Conservation (phyloP, 2,113 vertebrate species). For the Naja naja region DNA sequence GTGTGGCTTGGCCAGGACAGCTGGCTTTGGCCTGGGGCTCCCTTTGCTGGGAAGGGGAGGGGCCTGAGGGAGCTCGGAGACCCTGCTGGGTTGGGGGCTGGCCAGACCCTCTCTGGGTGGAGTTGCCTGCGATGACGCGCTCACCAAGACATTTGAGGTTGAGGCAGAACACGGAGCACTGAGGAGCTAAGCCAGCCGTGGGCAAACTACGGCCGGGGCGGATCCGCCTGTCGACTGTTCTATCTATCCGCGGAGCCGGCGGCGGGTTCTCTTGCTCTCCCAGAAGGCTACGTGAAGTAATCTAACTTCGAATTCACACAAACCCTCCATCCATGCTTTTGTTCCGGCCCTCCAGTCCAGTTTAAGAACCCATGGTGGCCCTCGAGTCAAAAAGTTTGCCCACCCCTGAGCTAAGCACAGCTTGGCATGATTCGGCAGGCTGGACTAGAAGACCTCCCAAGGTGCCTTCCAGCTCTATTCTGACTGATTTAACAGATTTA, state of each 20-base stretch:
- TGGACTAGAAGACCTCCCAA: background rate
- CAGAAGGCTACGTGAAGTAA: too few species aligned
- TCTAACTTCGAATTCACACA: too few species aligned
- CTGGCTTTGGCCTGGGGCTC: background rate
- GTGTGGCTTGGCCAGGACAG: background rate
- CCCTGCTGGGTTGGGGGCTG: background rate
- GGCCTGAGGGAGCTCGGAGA: background rate
- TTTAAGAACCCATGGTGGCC: too few species aligned
- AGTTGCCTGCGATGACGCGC: background rate
- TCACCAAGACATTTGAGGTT: background rate
- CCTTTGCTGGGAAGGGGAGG: background rate
- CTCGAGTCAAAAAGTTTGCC: too few species aligned
- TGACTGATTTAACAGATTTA: background rate
- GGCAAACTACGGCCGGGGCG: too few species aligned
- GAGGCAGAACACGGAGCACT: background rate
- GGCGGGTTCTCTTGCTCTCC: too few species aligned
- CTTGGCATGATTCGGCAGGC: fast-evolving
- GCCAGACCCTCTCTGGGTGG: background rate
- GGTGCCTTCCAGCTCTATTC: background rate
- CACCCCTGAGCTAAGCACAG: background rate
- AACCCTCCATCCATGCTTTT: too few species aligned
- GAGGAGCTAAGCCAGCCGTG: background rate
- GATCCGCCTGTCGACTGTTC: too few species aligned
- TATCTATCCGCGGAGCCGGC: too few species aligned
- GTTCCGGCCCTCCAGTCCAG: too few species aligned